phyloP scores from a whole-genome alignment of 1,140 invertebrate species.

The Eurosta solidaginis region DNA sequence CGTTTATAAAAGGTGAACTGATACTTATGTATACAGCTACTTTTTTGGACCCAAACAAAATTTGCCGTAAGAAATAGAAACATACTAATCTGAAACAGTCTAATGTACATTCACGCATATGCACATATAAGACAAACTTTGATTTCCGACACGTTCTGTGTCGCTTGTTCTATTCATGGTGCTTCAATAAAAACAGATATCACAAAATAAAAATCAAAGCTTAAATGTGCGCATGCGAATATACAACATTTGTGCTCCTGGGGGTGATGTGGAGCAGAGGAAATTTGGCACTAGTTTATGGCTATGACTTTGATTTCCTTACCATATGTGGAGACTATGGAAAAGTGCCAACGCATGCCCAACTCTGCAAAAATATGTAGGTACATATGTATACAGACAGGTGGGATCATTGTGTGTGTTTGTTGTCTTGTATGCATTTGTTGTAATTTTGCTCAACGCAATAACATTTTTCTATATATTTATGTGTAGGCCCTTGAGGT shows the following conservation, averaged over 20 bases:
- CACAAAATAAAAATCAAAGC: background rate
- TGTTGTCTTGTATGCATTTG: background rate
- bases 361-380: background rate
- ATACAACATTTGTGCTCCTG: background rate
- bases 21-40: too few species aligned
- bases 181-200: background rate
- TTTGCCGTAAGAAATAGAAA: too few species aligned
- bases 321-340: background rate
- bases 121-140: background rate
- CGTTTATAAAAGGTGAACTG: too few species aligned
- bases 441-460: background rate
- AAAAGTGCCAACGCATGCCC: background rate
- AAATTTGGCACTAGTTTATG: constrained; percentile 1
- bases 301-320: background rate
- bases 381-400: background rate
- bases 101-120: too few species aligned
- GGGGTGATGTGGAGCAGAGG: too few species aligned
- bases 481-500: background rate
- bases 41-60: too few species aligned
- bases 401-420: background rate
- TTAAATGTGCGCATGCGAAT: background rate
- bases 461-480: background rate
- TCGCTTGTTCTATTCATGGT: background rate
- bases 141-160: constrained; percentile 3
- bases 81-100: too few species aligned